These are phyloP conservation scores for Rhopalosiphum maidis DNA, from an alignment of 1,140 invertebrate genomes.

Conservation along the genomic window DNA sequence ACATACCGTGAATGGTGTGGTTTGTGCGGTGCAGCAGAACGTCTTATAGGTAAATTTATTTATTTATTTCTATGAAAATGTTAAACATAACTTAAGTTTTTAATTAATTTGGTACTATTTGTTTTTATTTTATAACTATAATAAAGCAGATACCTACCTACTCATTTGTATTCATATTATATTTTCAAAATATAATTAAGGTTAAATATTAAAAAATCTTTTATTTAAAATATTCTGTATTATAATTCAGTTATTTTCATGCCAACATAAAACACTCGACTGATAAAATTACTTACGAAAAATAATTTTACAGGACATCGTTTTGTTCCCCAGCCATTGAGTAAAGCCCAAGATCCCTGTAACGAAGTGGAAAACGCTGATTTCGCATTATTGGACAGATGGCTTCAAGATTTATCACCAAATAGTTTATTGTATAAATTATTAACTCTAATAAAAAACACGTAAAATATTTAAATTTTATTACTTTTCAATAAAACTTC, in stretches of 20 bases:
- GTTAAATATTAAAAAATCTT: neutral
- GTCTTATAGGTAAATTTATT: conserved; percentile 64
- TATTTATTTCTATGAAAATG: neutral
- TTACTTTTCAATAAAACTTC: neutral
- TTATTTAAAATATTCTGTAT: neutral
- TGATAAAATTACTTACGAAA: conserved; percentile 47
- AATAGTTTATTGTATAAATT: conserved; percentile 61
- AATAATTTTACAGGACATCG: conserved; percentile 62
- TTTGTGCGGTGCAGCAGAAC: conserved; percentile 71
- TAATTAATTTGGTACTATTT: neutral
- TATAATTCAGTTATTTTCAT: neutral
- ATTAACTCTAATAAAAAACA: conserved; percentile 61
- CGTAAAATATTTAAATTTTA: neutral
- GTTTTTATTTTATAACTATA: neutral
- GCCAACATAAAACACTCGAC: neutral
- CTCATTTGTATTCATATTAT: too few relatives aligned
- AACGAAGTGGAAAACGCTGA: conserved; percentile 64
- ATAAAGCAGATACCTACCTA: too few relatives aligned
- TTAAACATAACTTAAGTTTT: neutral
- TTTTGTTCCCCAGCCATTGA: conserved; percentile 60
- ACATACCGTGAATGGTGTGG: conserved; percentile 74
- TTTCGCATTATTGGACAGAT: conserved; percentile 62
- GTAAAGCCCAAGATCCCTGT: conserved; percentile 63
- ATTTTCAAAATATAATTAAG: too few relatives aligned
- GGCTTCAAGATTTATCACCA: conserved; percentile 61